A percentile compares a stretch with the other conserved stretches of the same genome.
These are phyloP conservation scores for Melanchra persicariae DNA, from an alignment of 2,888 invertebrate species.

Conservation along the genomic window DNA sequence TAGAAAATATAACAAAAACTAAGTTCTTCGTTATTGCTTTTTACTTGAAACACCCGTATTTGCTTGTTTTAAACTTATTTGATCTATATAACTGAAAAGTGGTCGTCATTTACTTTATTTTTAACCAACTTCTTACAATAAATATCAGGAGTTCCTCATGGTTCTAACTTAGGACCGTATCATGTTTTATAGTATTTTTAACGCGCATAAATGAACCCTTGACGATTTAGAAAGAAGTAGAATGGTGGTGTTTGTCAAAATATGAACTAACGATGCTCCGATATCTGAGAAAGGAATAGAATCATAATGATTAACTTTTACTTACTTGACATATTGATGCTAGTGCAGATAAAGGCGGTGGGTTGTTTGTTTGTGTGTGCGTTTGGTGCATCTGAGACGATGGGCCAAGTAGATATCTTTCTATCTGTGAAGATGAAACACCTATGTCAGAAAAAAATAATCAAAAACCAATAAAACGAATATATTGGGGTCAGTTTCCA, in stretches of 20 bases:
- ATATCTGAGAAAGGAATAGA: not conserved
- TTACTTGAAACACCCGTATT: not conserved
- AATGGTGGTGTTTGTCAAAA: not conserved
- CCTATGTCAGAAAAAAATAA: too few species aligned
- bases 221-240: too few species aligned
- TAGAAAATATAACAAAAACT: not conserved
- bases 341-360: constrained; percentile 85
- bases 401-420: constrained; percentile 86
- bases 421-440: constrained; percentile 78
- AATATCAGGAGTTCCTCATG: not conserved
- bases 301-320: not conserved
- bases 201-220: too few species aligned
- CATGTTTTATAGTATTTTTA: not conserved
- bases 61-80: not conserved
- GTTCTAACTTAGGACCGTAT: not conserved
- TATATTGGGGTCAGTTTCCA: too few species aligned
- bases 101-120: too few species aligned
- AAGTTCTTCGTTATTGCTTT: not conserved
- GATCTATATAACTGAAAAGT: not conserved
- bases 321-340: constrained; percentile 87
- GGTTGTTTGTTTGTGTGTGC: constrained; percentile 73
- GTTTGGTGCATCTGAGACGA: constrained; percentile 82
- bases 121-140: too few species aligned
- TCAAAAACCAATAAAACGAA: too few species aligned
- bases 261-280: not conserved